Conservation (phyloP, 2,113 vertebrate genomes). For the Lagenorhynchus albirostris region DNA sequence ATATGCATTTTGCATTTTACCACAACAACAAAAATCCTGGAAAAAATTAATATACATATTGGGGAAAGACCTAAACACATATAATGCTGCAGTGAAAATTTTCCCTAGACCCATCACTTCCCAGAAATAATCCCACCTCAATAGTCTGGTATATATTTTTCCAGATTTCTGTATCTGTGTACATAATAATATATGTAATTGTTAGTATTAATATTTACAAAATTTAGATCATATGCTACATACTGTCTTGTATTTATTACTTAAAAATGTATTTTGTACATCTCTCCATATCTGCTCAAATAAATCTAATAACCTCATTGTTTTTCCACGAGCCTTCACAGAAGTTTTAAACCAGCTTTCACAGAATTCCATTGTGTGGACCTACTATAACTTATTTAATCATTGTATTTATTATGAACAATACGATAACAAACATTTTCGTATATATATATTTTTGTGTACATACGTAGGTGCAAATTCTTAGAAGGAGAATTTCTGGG, state of each 20-base stretch:
- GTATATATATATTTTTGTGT: not conserved
- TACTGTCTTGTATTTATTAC: not conserved
- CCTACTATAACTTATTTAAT: not conserved
- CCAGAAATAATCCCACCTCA: not conserved
- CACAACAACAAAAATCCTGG: not conserved
- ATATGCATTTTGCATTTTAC: not conserved
- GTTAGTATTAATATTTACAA: not conserved
- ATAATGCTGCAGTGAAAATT: not conserved
- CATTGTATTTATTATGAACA: not conserved
- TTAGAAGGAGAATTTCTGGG: not conserved
- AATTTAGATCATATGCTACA: not conserved
- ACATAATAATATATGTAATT: not conserved
- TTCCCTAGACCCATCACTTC: not conserved
- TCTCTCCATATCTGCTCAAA: not conserved
- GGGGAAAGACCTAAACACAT: slow-evolving; percentile 11
- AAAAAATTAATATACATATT: not conserved
- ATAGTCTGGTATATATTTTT: not conserved
- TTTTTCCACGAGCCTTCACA: not conserved
- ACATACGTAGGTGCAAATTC: not conserved
- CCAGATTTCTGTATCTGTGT: not conserved
- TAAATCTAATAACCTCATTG: not conserved
- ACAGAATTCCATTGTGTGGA: not conserved
- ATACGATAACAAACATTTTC: not conserved
- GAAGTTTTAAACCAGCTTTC: not conserved
- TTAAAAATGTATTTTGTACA: not conserved